Conservation (phyloP, 2,888 invertebrate genomes). For the Nysson spinosus region DNA sequence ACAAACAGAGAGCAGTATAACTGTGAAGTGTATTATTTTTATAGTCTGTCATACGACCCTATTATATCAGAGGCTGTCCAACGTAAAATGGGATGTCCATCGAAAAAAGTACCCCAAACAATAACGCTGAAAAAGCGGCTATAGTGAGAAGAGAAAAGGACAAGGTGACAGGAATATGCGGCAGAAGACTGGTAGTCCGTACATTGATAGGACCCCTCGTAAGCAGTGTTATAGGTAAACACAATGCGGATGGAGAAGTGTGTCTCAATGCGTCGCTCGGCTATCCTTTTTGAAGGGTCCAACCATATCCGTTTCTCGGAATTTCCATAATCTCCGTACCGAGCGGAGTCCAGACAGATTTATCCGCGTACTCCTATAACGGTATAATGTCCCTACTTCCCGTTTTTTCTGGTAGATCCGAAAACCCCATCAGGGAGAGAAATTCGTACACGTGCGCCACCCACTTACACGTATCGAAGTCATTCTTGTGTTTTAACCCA, state of each 20-base stretch:
- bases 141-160: slow-evolving; percentile 22
- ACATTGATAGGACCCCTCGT: slow-evolving; percentile 49
- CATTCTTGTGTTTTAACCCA: slow-evolving; percentile 5
- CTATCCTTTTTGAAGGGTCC: slow-evolving; percentile 42
- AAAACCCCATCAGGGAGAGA: slow-evolving; percentile 8
- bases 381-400: slow-evolving; percentile 32
- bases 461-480: not conserved
- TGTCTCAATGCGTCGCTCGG: slow-evolving; percentile 17
- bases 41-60: slow-evolving; percentile 7
- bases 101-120: slow-evolving; percentile 42
- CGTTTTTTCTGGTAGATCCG: slow-evolving; percentile 16
- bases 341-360: slow-evolving; percentile 45
- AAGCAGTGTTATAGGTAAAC: slow-evolving; percentile 46
- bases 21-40: not conserved
- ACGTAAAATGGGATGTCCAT: slow-evolving; percentile 30
- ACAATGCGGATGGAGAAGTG: slow-evolving; percentile 25
- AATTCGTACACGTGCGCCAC: not conserved
- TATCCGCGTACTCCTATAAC: slow-evolving; percentile 38
- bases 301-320: slow-evolving; percentile 52
- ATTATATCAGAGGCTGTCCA: slow-evolving; percentile 26
- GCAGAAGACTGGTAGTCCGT: slow-evolving; percentile 18
- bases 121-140: slow-evolving; percentile 14
- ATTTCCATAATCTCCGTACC: slow-evolving; percentile 67
- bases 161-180: slow-evolving; percentile 34
- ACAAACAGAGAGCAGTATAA: too few relatives aligned